Evolutionary conservation across 1,140 invertebrate species (phyloP).

Genomic region (Meloidogyne floridensis): DNA sequence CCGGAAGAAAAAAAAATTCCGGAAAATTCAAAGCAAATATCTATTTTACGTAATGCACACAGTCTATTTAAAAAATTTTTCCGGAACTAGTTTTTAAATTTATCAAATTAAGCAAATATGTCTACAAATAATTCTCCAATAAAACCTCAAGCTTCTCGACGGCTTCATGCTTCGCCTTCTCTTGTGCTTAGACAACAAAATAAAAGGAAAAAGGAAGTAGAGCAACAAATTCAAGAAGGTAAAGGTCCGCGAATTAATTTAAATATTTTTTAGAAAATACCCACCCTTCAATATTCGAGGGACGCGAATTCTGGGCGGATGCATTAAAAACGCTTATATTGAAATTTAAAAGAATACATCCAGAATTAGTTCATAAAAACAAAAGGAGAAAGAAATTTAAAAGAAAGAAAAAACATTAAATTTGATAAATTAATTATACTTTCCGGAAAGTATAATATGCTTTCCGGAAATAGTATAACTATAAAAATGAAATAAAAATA

Average conservation of each 20-base stretch:
- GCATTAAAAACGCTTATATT: conserved; percentile 24
- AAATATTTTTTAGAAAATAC: neutral
- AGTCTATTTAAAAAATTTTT: no score
- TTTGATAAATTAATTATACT: neutral
- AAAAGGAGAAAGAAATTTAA: neutral
- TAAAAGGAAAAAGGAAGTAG: neutral
- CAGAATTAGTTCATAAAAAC: conserved; percentile 17
- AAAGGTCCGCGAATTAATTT: neutral
- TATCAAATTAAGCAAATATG: no score
- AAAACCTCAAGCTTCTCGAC: no score
- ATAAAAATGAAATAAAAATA: no score
- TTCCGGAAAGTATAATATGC: no score
- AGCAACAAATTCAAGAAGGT: neutral
- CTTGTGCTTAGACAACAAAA: neutral
- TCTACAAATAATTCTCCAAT: no score
- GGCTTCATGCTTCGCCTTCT: no score
- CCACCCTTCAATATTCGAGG: neutral
- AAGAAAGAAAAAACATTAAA: conserved; percentile 5
- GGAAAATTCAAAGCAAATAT: no score
- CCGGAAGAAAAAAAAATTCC: no score
- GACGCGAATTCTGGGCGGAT: conserved; percentile 21
- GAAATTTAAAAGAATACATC: conserved; percentile 19
- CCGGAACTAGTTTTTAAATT: no score
- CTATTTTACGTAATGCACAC: no score
- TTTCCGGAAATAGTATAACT: no score